A percentile compares a stretch with the other conserved stretches of the same genome.
Conservation (phyloP, 2,888 invertebrate genomes). For the Trisateles emortualis region DNA sequence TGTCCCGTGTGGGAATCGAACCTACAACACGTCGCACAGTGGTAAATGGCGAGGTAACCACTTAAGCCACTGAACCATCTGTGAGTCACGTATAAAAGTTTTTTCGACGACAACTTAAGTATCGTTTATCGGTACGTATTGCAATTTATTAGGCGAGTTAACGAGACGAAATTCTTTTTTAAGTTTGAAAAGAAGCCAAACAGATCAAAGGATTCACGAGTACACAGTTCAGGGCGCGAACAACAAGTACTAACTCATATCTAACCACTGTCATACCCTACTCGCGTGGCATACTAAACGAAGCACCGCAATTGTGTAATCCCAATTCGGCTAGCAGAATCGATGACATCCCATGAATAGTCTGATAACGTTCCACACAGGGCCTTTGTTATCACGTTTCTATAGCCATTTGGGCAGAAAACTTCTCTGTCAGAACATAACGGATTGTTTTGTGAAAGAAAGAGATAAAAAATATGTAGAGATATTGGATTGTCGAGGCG, state of each 20-base stretch:
- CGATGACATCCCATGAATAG: slow-evolving; percentile 63
- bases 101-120: no score
- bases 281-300: slow-evolving; percentile 42
- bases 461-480: slow-evolving; percentile 9
- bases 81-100: no score
- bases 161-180: no score
- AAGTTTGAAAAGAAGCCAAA: no score
- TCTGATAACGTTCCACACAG: slow-evolving; percentile 51
- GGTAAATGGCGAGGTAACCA: no score
- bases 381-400: slow-evolving; percentile 42
- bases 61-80: no score
- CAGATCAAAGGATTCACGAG: no score
- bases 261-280: not conserved
- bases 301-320: slow-evolving; percentile 58
- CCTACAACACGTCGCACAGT: no score
- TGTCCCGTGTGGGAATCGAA: no score
- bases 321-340: slow-evolving; percentile 52
- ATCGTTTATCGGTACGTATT: no score
- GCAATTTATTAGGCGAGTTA: no score
- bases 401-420: slow-evolving; percentile 43
- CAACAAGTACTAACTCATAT: not conserved
- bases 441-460: slow-evolving; percentile 34
- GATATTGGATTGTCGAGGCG: slow-evolving; percentile 25
- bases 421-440: slow-evolving; percentile 36
- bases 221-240: no score